Evolutionary conservation across 2,113 vertebrate species (phyloP).

Genomic region (Antechinus stuartii): DNA sequence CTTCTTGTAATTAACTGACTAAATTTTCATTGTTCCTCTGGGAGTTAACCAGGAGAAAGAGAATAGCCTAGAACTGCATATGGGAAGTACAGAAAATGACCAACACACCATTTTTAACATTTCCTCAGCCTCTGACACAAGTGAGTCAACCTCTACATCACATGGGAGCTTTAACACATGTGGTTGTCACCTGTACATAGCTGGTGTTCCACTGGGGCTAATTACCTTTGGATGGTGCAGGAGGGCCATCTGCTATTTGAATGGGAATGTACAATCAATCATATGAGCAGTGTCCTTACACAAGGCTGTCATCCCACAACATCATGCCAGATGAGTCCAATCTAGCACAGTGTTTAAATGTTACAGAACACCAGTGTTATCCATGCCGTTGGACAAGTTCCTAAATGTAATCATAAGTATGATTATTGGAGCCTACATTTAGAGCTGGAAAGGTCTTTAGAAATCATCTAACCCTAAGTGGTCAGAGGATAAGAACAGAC

Average conservation of each 20-base stretch:
- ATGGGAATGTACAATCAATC: neutral
- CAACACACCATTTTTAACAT: neutral
- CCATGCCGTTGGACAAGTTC: neutral
- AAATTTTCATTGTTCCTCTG: neutral
- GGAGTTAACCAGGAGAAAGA: neutral
- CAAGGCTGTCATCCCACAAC: neutral
- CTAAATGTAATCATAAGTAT: neutral
- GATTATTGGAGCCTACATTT: neutral
- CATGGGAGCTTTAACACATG: neutral
- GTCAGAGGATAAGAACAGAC: too few relatives aligned
- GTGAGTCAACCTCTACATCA: neutral
- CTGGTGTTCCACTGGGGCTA: neutral
- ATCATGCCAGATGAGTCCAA: neutral
- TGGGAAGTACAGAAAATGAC: neutral
- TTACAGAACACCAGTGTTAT: neutral
- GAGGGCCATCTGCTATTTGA: neutral
- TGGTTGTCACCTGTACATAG: neutral
- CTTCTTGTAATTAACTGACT: neutral
- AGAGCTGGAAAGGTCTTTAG: neutral
- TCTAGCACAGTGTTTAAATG: neutral
- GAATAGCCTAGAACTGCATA: neutral
- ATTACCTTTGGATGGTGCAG: neutral
- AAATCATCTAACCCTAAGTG: neutral
- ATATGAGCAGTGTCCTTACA: too few relatives aligned
- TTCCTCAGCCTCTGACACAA: neutral